These are phyloP conservation scores for Corvus moneduloides DNA, from an alignment of 2,113 vertebrate species.

Conservation along the genomic window DNA sequence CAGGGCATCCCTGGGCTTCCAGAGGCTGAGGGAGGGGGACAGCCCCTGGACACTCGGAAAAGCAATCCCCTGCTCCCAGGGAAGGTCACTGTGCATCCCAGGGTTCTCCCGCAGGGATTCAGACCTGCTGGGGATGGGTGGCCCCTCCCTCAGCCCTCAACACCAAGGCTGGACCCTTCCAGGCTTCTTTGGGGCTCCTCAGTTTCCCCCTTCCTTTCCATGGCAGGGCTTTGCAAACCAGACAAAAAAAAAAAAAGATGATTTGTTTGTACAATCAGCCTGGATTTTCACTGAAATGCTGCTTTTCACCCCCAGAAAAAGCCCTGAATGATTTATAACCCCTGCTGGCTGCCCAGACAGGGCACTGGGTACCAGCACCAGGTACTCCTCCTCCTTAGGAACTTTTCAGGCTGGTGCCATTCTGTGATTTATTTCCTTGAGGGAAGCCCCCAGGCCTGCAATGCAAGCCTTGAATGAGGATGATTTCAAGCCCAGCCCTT, in stretches of 20 bases:
- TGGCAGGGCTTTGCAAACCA: not conserved
- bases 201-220: not conserved
- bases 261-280: not conserved
- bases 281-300: not conserved
- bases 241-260: not conserved
- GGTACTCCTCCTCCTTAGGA: not conserved
- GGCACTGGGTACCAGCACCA: not conserved
- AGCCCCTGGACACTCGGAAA: fast-evolving
- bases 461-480: not conserved
- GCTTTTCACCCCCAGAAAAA: too few relatives aligned
- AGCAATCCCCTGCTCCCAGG: not conserved
- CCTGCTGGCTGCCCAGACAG: not conserved
- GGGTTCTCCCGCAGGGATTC: fast-evolving
- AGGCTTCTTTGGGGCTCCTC: fast-evolving
- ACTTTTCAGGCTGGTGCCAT: not conserved
- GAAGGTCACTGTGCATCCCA: not conserved
- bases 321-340: not conserved
- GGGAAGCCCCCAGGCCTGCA: not conserved
- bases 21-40: not conserved
- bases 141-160: not conserved
- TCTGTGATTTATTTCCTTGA: not conserved
- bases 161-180: fast-evolving
- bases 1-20: not conserved
- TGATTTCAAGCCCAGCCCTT: not conserved
- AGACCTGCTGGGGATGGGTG: not conserved